Conservation (phyloP, 2,888 invertebrate genomes). For the Lasioglossum leucozonium region DNA sequence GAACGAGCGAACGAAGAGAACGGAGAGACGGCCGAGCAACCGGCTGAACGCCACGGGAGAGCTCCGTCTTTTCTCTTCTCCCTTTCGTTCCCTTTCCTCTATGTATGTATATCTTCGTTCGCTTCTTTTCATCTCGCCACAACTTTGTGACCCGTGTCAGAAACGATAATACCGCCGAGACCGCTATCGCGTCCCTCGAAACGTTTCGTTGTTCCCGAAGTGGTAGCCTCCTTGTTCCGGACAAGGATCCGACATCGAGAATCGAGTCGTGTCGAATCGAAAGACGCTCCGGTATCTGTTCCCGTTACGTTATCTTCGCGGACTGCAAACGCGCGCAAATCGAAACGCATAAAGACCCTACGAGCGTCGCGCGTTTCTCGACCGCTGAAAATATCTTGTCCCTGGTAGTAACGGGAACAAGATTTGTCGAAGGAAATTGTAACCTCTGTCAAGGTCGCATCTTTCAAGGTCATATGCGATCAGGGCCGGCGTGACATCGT, state of each 20-base stretch:
- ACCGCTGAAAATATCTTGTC: not conserved
- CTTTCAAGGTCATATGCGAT: too few species aligned
- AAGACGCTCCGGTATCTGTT: not conserved
- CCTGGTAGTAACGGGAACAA: not conserved
- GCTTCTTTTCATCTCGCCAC: not conserved
- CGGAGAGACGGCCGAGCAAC: slow-evolving; percentile 29
- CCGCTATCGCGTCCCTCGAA: not conserved
- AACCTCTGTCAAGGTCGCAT: too few species aligned
- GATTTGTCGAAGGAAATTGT: not conserved
- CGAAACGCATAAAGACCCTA: not conserved
- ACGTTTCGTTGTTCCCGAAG: not conserved
- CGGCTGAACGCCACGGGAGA: slow-evolving; percentile 71
- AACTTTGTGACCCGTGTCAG: slow-evolving; percentile 4
- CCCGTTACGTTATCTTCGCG: not conserved
- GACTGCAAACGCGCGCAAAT: not conserved
- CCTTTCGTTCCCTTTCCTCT: slow-evolving; percentile 24
- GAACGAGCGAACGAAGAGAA: slow-evolving; percentile 51
- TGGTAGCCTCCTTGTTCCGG: not conserved
- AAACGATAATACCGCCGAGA: slow-evolving; percentile 6
- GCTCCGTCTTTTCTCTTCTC: slow-evolving; percentile 58
- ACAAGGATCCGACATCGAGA: not conserved
- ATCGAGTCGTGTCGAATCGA: not conserved
- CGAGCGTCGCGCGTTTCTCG: not conserved
- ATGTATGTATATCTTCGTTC: slow-evolving; percentile 8
- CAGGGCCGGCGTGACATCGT: too few species aligned